Base-by-base conservation (phyloP, 1,140 invertebrate species). In the Drosophila leontia region DNA sequence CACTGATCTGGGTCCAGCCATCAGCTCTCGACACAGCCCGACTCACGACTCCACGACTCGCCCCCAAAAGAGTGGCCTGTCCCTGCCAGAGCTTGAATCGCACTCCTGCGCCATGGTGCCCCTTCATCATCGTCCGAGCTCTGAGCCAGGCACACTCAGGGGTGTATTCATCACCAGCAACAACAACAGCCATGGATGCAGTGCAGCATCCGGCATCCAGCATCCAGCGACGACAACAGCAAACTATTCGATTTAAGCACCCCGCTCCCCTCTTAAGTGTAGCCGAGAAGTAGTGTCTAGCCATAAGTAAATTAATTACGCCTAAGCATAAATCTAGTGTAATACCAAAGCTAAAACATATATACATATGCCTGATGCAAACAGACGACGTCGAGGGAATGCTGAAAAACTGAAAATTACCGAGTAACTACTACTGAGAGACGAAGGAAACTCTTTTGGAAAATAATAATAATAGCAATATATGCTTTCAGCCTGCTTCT, bases 261-360 rank as follows among this genome's bases (percentile, higher is more conserved):
- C 69, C 58, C 60, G 58, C 64, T 67, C 67, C 69, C 68, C 64
- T 76, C 74, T 80, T 82, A 82, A 71, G 75, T 77, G 74, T 90
- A 82, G 67, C 75, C 83, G 57, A 58, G 57, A 61, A 57, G 71
- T 65, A 77, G 75, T 82, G 75, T 86, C 47, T 90, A 87, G 88
- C 53, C 51, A 58, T 91, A 88, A 83, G 87, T 91, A 91, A 91
- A 91, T 82, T 88, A 88, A 91, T 91, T 88, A 87, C 70, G 75
- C 44, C 57, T 91, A 88, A 91, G 84, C 72, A 76, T 91, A 91
- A 84, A 79, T 91, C 88, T 91, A 91, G 87, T 91, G 63, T 91
- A 91, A 91, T 91, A 91, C 87, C 87, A 91, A 91, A 91, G 87
- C 64, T 88, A 79, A 74, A 82, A 72, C 67, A 71, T 91, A 88